A percentile compares a stretch with the other conserved stretches of the same genome.
Evolutionary conservation across 2,797 vertebrate genomes (phyloP).

Genomic region (Pipistrellus nathusii): DNA sequence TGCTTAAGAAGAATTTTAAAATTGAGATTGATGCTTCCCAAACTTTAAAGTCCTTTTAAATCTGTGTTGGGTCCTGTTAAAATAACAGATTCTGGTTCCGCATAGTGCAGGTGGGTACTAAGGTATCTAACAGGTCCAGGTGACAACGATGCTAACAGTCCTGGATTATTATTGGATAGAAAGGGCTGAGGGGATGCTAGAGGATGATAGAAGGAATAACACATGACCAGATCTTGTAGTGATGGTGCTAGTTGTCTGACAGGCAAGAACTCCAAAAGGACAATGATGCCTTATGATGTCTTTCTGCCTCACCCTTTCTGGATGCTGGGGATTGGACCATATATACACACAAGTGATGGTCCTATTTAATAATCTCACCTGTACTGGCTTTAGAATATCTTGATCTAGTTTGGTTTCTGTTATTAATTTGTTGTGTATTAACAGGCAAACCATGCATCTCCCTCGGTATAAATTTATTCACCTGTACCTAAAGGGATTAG

Average conservation of each 20-base stretch:
- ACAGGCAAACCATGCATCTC: background rate
- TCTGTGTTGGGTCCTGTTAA: background rate
- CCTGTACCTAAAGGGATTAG: too few relatives aligned
- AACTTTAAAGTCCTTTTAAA: background rate
- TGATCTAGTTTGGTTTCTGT: background rate
- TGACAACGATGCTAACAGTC: background rate
- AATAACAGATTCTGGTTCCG: background rate
- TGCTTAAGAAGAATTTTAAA: conserved; percentile 21
- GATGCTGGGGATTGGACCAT: background rate
- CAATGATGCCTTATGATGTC: background rate
- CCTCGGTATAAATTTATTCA: background rate
- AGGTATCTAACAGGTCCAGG: background rate
- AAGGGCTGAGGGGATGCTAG: background rate
- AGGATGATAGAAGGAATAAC: background rate
- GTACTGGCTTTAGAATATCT: background rate
- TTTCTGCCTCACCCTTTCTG: background rate
- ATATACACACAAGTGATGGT: background rate
- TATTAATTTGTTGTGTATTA: background rate
- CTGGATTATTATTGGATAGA: background rate
- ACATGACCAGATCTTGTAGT: too few relatives aligned
- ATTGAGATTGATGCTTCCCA: background rate
- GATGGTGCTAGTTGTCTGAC: too few relatives aligned
- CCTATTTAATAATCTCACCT: background rate
- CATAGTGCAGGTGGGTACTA: background rate
- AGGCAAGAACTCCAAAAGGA: background rate